Base-by-base conservation (phyloP, 2,888 invertebrate species). In the Exephanes ischioxanthus region DNA sequence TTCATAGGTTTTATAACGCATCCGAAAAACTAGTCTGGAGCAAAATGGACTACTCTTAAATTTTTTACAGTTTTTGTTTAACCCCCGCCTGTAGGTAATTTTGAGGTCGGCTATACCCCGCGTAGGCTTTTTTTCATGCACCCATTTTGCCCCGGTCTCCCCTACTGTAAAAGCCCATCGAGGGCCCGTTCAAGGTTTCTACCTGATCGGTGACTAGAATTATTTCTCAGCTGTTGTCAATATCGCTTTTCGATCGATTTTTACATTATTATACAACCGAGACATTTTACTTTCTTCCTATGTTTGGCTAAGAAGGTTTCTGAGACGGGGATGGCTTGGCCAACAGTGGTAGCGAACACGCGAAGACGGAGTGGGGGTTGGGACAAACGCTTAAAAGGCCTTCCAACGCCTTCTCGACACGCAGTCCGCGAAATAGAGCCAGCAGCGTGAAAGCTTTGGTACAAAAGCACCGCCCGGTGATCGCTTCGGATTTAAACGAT, bases 301-400 rank as follows among this genome's bases (percentile, higher is more conserved):
- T 58, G 80, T 58, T 41, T 76, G 66, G 58, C 55, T 45, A 55
- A 80, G 63, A 63, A 78, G n/a, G 55, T 79, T 82, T 78, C 78
- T 51, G 66, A 87, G 89, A 88, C 87, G 89, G 87, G 86, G 90
- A 89, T 88, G 87, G 87, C 76, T 84, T 76, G 87, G 73, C 30
- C 61, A 45, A 79, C 83, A 88, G 89, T 88, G 89, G 88, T 87
- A 88, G 72, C 73, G 77, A 82, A 81, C 84, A 85, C 83, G 85
- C 84, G 68, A 83, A 77, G 83, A 72, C 79, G 55, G 68, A 85
- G 87, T 75, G 88, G 88, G 89, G 89, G 88, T 87, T 89, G 80
- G 80, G 87, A 89, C 80, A 89, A 93, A 91, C 87, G 91, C 92
- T 93, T 93, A 93, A 93, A 93, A 93, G 90, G 92, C 91, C 91